Conservation (phyloP, 2,888 invertebrate genomes). For the Caenorhabditis panamensis region DNA sequence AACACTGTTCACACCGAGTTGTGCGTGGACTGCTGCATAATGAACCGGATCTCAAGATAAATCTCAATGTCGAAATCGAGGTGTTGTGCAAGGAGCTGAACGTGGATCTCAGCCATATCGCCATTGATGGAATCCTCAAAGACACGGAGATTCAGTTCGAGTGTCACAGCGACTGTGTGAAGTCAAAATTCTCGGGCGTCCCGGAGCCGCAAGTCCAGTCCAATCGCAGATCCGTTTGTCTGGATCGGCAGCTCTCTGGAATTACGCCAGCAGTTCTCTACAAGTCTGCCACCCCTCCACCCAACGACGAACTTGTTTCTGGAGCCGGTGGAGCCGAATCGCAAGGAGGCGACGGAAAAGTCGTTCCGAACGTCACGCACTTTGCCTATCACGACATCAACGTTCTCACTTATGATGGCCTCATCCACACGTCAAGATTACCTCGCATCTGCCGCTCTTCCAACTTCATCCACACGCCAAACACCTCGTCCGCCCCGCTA, state of each 20-base stretch:
- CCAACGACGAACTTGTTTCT: slow-evolving; percentile 30
- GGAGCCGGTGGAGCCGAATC: slow-evolving; percentile 47
- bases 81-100: slow-evolving; percentile 84
- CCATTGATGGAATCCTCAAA: slow-evolving; percentile 90
- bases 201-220: slow-evolving; percentile 63
- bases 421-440: slow-evolving; percentile 75
- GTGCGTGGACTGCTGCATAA: slow-evolving; percentile 98
- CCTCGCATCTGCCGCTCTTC: slow-evolving; percentile 84
- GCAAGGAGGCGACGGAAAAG: slow-evolving; percentile 69
- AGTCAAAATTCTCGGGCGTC: slow-evolving; percentile 61
- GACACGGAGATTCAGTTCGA: slow-evolving; percentile 88
- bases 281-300: slow-evolving; percentile 57
- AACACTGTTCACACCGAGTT: slow-evolving; percentile 94
- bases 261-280: slow-evolving; percentile 39
- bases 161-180: slow-evolving; percentile 87
- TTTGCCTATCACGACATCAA: slow-evolving; percentile 93
- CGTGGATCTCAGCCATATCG: slow-evolving; percentile 83
- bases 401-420: slow-evolving; percentile 83
- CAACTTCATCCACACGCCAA: slow-evolving; percentile 91
- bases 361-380: slow-evolving; percentile 83
- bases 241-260: slow-evolving; percentile 41
- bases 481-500: slow-evolving; percentile 90
- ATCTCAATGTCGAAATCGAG: slow-evolving; percentile 99
- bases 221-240: slow-evolving; percentile 61
- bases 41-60: slow-evolving; percentile 95